Conservation (phyloP, 1,140 invertebrate genomes). For the Araneus ventricosus region DNA sequence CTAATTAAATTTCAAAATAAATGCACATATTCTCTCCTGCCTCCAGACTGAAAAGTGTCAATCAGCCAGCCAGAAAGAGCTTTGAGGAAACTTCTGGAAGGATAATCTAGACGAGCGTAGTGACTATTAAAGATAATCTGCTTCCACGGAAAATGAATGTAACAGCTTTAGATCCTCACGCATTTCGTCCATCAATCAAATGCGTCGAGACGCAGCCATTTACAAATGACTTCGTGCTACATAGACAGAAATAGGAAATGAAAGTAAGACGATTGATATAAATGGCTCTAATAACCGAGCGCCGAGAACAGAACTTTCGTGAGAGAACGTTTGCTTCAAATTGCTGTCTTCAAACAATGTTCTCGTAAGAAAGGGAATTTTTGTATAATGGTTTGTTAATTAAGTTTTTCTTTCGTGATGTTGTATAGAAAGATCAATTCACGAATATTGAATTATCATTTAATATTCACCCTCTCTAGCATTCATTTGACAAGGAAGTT, state of each 20-base stretch:
- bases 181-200: conserved; percentile 38
- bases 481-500: too few relatives aligned
- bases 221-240: conserved; percentile 49
- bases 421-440: too few relatives aligned
- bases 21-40: too few relatives aligned
- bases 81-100: background rate
- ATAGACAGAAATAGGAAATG: conserved; percentile 57
- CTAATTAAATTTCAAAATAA: too few relatives aligned
- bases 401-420: too few relatives aligned
- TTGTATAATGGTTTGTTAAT: too few relatives aligned
- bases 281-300: conserved; percentile 51
- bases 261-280: conserved; percentile 51
- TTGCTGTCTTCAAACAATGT: background rate
- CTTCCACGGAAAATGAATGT: conserved; percentile 19
- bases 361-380: background rate
- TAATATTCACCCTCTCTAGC: too few relatives aligned
- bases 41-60: background rate
- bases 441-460: too few relatives aligned
- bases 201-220: conserved; percentile 27
- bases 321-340: background rate
- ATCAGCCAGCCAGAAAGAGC: background rate
- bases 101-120: conserved; percentile 4
- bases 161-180: conserved; percentile 28
- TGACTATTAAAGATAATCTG: conserved; percentile 29
- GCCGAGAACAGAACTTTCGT: conserved; percentile 1